These are phyloP conservation scores for Pristionchus entomophagus DNA, from an alignment of 2,888 invertebrate genomes.

Conservation along the genomic window DNA sequence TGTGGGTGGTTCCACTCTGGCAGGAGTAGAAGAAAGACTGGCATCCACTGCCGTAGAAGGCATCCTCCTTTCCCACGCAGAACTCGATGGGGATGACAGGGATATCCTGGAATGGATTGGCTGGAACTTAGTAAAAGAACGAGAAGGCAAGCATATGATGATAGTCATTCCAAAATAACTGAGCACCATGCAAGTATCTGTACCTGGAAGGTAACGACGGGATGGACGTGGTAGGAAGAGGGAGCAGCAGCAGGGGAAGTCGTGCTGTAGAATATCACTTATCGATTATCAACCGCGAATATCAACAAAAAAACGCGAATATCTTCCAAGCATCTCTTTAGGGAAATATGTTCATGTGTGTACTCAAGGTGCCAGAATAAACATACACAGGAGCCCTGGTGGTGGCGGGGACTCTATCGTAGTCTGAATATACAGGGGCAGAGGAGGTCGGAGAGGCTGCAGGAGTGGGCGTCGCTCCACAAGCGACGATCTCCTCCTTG, in stretches of 20 bases:
- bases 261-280: not conserved
- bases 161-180: too few relatives aligned
- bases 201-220: too few relatives aligned
- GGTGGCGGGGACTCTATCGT: slow-evolving; percentile 35
- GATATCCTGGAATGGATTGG: not conserved
- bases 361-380: not conserved
- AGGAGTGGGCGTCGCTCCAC: not conserved
- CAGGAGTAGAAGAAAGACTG: slow-evolving; percentile 37
- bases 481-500: not conserved
- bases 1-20: slow-evolving; percentile 8
- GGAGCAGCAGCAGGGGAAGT: not conserved
- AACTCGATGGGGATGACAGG: not conserved
- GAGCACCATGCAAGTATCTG: too few relatives aligned
- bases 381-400: slow-evolving; percentile 20
- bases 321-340: not conserved
- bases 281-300: not conserved
- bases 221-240: not conserved
- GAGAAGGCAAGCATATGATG: not conserved
- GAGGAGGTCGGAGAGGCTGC: not conserved
- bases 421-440: not conserved
- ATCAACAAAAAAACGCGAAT: not conserved
- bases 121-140: not conserved
- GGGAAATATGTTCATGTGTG: not conserved
- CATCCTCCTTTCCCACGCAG: slow-evolving; percentile 37
- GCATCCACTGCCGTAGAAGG: slow-evolving; percentile 38